phyloP scores from a whole-genome alignment of 2,888 invertebrate species.

The Anarsia innoxiella region DNA sequence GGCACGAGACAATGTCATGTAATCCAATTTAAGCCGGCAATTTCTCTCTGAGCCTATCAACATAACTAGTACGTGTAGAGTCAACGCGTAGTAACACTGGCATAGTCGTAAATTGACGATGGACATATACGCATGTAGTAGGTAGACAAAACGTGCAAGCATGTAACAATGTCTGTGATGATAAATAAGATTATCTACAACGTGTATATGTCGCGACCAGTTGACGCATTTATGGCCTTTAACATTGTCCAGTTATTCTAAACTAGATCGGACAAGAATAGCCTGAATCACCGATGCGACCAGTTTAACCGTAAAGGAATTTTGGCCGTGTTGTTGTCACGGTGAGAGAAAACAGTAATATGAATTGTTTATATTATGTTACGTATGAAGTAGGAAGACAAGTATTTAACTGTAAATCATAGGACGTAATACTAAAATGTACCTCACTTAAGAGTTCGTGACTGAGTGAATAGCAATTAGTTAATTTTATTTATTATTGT shows the following conservation, averaged over 20 bases:
- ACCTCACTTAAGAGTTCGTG: too few species aligned
- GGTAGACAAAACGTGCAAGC: constrained; percentile 16
- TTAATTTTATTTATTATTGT: too few species aligned
- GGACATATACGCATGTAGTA: constrained; percentile 22
- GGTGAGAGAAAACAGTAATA: too few species aligned
- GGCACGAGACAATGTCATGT: not conserved
- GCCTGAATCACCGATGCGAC: constrained; percentile 2
- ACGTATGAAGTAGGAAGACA: too few species aligned
- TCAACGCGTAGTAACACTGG: constrained; percentile 26
- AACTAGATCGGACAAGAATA: constrained; percentile 8
- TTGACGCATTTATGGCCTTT: constrained; percentile 11
- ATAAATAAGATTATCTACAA: constrained; percentile 42
- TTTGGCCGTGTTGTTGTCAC: too few species aligned
- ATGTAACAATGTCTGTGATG: constrained; percentile 30
- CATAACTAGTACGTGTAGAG: not conserved
- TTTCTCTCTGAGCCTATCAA: not conserved
- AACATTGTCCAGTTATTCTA: constrained; percentile 8
- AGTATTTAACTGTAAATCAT: too few species aligned
- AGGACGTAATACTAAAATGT: too few species aligned
- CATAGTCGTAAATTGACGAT: constrained; percentile 29
- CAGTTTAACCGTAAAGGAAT: constrained; percentile 4
- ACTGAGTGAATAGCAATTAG: too few species aligned
- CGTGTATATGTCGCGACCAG: too few species aligned
- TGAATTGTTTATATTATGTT: too few species aligned
- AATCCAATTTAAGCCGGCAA: constrained; percentile 2